Evolutionary conservation across 2,797 vertebrate genomes (phyloP), one percentile per base, ranked within the genome.

Genomic region (Gymnopithys bicolor): DNA sequence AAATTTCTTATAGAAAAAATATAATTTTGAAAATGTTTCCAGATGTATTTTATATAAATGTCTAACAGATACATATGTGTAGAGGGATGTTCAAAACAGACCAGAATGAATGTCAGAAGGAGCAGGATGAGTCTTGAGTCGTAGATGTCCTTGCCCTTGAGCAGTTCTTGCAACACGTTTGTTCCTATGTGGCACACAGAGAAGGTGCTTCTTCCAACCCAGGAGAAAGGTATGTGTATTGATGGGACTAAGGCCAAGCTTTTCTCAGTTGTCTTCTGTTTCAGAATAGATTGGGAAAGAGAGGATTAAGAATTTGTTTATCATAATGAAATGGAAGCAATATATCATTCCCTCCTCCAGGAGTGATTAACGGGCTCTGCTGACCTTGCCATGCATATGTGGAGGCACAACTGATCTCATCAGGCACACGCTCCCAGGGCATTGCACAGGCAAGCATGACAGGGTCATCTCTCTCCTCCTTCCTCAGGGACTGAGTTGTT

Each of bases 181-280:
- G 1, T 2, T 39, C 9, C 5, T 23, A 18, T 21, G 30, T 0
- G 1, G 0, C 3, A 14, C 3, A 10, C 9, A 16, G n/a, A 45
- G 13, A 73, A 88, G 67, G 64, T 43, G 25, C 37, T 70, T 41
- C 63, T 43, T 7, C 15, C 52, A 66, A 0, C 5, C 18, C 10
- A 13, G 16, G 15, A 32, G 21, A 74, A 70, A 41, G 25, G 5
- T 24, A 51, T 68, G 64, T 62, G 8, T 30, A n/a, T 13, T 16
- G 58, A 24, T n/a, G 28, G 58, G 58, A 71, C 37, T 8, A 16
- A 70, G 32, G 58, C 55, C 69, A 84, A 82, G 19, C 27, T 84
- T 66, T 70, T 75, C 62, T 17, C 51, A 19, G n/a, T 24, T 55
- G 7, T 56, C 49, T 64, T 75, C 32, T 66, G 5, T 9, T 79